These are phyloP conservation scores for Lutjanus erythropterus DNA, from an alignment of 2,113 vertebrate genomes.

Conservation along the genomic window DNA sequence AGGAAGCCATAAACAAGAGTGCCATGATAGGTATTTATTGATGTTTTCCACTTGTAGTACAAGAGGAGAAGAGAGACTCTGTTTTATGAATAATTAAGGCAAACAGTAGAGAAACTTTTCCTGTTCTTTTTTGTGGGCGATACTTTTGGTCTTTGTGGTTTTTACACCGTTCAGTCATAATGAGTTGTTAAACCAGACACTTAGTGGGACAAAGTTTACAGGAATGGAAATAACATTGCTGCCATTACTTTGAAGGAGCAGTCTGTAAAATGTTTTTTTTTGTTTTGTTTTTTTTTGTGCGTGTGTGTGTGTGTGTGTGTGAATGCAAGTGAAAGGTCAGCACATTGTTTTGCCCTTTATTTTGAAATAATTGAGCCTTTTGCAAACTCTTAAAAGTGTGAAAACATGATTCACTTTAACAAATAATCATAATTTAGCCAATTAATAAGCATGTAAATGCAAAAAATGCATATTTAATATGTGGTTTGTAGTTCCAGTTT, in stretches of 20 bases:
- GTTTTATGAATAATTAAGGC: slow-evolving; percentile 52
- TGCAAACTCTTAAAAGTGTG: not conserved
- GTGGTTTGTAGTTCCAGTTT: not conserved
- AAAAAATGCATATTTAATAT: not conserved
- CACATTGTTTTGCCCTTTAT: slow-evolving; percentile 25
- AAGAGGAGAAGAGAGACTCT: slow-evolving; percentile 41
- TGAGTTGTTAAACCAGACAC: slow-evolving; percentile 82
- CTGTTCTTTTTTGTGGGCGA: slow-evolving; percentile 36
- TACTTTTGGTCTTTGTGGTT: slow-evolving; percentile 51
- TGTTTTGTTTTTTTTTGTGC: too few species aligned
- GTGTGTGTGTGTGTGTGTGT: too few species aligned
- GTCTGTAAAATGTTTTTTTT: slow-evolving; percentile 39
- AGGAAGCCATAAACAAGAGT: slow-evolving; percentile 88
- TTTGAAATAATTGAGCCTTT: not conserved
- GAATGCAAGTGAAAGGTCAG: slow-evolving; percentile 7
- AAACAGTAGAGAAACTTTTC: slow-evolving; percentile 31
- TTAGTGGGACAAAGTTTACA: slow-evolving; percentile 82
- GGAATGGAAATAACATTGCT: slow-evolving; percentile 33
- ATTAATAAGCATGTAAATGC: not conserved
- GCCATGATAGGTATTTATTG: slow-evolving; percentile 83
- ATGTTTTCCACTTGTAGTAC: slow-evolving; percentile 70
- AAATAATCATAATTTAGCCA: not conserved
- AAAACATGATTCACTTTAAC: slow-evolving; percentile 3
- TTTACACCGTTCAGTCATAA: slow-evolving; percentile 79
- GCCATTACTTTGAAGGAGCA: slow-evolving; percentile 29